Conservation (phyloP, 1,140 invertebrate species). For the Whitmania pigra region DNA sequence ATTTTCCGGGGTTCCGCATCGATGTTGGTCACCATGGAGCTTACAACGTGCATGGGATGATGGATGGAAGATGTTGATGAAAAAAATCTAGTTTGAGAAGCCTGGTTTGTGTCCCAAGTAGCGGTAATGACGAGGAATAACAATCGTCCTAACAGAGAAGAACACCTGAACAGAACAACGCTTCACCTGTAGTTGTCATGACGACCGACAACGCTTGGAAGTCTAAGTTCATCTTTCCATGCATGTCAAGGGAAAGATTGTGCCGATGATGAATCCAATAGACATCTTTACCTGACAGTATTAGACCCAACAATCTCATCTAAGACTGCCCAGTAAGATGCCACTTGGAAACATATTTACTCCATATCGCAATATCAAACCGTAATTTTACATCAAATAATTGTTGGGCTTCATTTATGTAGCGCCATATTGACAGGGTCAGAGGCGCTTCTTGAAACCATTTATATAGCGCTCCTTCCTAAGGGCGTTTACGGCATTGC, state of each 20-base stretch:
- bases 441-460: too few relatives aligned
- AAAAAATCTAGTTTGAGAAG: neutral
- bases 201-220: too few relatives aligned
- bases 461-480: too few relatives aligned
- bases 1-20: neutral
- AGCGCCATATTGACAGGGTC: too few relatives aligned
- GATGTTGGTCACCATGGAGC: constrained; percentile 1
- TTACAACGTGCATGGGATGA: neutral
- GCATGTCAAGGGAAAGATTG: too few relatives aligned
- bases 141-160: neutral
- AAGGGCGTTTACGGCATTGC: too few relatives aligned
- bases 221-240: too few relatives aligned
- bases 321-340: constrained; percentile 13
- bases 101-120: neutral
- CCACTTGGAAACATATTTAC: neutral
- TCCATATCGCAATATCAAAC: too few relatives aligned
- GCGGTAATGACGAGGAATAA: neutral
- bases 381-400: too few relatives aligned
- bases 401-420: too few relatives aligned
- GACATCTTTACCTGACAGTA: constrained; percentile 15
- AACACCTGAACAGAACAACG: too few relatives aligned
- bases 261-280: neutral
- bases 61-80: neutral
- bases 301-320: neutral
- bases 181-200: too few relatives aligned